Evolutionary conservation across 2,888 invertebrate genomes (phyloP).

Genomic region (Lomographa bimaculata): DNA sequence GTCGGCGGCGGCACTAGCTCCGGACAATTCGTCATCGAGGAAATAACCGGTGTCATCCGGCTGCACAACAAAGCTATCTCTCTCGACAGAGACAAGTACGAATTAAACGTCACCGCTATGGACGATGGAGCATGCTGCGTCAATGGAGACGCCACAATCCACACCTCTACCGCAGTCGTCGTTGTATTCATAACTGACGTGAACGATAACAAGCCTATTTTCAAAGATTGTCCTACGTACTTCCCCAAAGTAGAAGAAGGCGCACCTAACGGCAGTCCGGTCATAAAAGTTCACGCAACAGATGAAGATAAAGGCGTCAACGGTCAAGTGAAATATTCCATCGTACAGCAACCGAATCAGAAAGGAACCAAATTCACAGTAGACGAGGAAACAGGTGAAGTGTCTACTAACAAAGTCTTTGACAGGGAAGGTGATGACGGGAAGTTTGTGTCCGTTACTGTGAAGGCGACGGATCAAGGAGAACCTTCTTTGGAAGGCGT

Average conservation of each 20-base stretch:
- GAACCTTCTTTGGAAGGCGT: constrained; percentile 98
- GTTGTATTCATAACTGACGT: constrained; percentile 98
- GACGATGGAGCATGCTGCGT: constrained; percentile 99
- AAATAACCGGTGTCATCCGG: constrained; percentile 96
- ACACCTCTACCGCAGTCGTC: constrained; percentile 97
- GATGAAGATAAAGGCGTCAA: constrained; percentile 98
- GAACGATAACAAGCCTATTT: constrained; percentile 98
- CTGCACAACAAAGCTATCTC: constrained; percentile 94
- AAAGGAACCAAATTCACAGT: constrained; percentile 98
- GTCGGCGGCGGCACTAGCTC: constrained; percentile 95
- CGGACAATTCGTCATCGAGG: constrained; percentile 97
- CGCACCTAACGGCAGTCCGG: constrained; percentile 96
- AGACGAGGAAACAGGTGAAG: constrained; percentile 97
- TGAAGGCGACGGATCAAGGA: constrained; percentile 99
- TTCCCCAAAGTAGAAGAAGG: constrained; percentile 97
- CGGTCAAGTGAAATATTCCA: constrained; percentile 98
- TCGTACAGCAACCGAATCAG: constrained; percentile 97
- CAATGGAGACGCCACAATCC: constrained; percentile 93
- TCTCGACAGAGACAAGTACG: constrained; percentile 96
- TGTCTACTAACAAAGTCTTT: constrained; percentile 97
- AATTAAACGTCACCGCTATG: constrained; percentile 97
- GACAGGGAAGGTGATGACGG: constrained; percentile 98
- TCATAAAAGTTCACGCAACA: constrained; percentile 96
- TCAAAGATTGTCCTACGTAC: constrained; percentile 96
- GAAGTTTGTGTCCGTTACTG: constrained; percentile 97